phyloP scores from a whole-genome alignment of 2,113 vertebrate genomes.

The Pseudorhombus dupliciocellatus region DNA sequence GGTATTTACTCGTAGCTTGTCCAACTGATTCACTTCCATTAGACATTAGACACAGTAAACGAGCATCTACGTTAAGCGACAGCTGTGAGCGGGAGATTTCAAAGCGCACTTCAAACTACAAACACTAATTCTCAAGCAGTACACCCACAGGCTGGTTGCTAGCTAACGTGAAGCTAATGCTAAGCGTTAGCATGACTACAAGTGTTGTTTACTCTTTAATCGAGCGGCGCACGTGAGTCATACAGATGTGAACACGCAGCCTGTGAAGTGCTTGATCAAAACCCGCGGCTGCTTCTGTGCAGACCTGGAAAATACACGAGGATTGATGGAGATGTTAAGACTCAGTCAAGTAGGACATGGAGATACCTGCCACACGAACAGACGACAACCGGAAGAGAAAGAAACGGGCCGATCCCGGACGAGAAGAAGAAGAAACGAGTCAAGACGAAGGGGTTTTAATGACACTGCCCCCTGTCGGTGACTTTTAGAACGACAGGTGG shows the following conservation, averaged over 20 bases:
- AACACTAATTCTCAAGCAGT: neutral
- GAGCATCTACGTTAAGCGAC: too few relatives aligned
- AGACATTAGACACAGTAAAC: too few relatives aligned
- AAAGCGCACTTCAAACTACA: neutral
- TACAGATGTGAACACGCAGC: neutral
- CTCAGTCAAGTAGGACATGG: neutral
- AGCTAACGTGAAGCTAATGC: neutral
- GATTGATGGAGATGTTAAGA: constrained; percentile 74
- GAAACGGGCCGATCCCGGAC: fast-evolving
- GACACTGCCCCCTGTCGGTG: constrained; percentile 34
- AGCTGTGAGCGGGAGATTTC: fast-evolving
- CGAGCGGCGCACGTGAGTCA: neutral
- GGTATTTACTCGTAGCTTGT: neutral
- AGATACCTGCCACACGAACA: constrained; percentile 77
- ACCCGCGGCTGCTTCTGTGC: fast-evolving
- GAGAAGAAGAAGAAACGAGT: constrained; percentile 8
- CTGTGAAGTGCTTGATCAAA: neutral
- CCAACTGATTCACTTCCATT: too few relatives aligned
- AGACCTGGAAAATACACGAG: neutral
- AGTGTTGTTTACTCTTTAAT: neutral
- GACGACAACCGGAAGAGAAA: constrained; percentile 81
- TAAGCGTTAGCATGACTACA: constrained; percentile 10
- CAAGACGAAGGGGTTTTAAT: neutral
- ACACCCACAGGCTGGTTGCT: neutral
- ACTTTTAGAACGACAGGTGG: neutral